These are phyloP conservation scores for Pseudochirops corinnae DNA, from an alignment of 2,797 vertebrate genomes.

Conservation along the genomic window DNA sequence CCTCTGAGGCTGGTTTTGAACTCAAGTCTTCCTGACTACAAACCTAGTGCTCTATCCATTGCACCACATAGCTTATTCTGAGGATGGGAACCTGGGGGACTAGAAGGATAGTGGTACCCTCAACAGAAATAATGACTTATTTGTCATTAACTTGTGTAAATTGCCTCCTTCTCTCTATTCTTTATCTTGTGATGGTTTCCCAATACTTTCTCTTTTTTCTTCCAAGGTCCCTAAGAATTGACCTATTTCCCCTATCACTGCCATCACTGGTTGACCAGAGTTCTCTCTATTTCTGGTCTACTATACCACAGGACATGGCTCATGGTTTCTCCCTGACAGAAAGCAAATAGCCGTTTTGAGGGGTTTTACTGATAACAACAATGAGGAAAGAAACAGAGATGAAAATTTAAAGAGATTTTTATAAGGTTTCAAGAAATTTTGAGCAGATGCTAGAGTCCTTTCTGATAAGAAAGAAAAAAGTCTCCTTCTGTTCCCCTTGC, in stretches of 20 bases:
- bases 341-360: neutral
- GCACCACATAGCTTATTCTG: neutral
- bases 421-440: neutral
- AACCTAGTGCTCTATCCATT: neutral
- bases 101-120: neutral
- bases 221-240: neutral
- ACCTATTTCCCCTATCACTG: neutral
- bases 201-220: neutral
- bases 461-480: neutral
- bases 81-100: neutral
- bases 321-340: neutral
- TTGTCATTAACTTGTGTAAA: neutral
- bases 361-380: neutral
- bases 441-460: neutral
- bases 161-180: neutral
- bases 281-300: neutral
- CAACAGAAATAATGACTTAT: neutral
- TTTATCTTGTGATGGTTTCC: neutral
- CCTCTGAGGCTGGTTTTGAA: neutral
- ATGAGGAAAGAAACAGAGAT: neutral
- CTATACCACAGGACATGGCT: neutral
- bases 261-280: neutral
- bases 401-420: neutral
- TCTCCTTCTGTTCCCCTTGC: neutral
- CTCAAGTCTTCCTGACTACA: neutral